These are phyloP conservation scores for Heliothis virescens DNA, from an alignment of 1,140 invertebrate genomes.

Conservation along the genomic window DNA sequence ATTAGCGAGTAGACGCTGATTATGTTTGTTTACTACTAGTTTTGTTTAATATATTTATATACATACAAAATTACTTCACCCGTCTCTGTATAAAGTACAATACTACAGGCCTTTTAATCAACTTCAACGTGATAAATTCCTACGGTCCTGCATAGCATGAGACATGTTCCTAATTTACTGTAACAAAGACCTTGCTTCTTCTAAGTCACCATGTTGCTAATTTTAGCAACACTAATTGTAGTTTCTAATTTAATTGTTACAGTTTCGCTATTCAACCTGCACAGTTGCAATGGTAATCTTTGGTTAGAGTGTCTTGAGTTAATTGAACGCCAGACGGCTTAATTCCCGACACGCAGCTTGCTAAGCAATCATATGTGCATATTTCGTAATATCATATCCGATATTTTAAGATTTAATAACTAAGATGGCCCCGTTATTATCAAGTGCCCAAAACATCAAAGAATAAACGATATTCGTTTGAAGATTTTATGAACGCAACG, in stretches of 20 bases:
- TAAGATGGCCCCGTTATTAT: neutral
- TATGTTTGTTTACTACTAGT: conserved; percentile 67
- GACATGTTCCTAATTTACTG: conserved; percentile 31
- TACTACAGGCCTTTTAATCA: no score
- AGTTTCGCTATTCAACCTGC: conserved; percentile 55
- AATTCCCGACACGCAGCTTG: conserved; percentile 62
- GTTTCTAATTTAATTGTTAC: conserved; percentile 54
- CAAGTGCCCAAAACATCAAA: neutral
- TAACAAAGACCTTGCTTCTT: conserved; percentile 44
- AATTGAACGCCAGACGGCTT: conserved; percentile 74
- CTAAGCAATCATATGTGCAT: conserved; percentile 40
- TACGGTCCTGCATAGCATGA: no score
- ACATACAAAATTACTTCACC: no score
- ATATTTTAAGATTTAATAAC: neutral
- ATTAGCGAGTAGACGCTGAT: conserved; percentile 68
- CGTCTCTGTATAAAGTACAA: no score
- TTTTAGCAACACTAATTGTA: conserved; percentile 51
- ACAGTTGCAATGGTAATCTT: conserved; percentile 34
- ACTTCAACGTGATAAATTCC: no score
- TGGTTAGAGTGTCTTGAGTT: conserved; percentile 59
- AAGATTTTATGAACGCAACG: conserved; percentile 30
- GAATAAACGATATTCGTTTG: conserved; percentile 22
- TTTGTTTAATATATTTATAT: conserved; percentile 19
- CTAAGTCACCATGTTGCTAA: conserved; percentile 48
- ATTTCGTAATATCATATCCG: neutral